Conservation (phyloP, 2,888 invertebrate genomes). For the Lochmaea capreae region DNA sequence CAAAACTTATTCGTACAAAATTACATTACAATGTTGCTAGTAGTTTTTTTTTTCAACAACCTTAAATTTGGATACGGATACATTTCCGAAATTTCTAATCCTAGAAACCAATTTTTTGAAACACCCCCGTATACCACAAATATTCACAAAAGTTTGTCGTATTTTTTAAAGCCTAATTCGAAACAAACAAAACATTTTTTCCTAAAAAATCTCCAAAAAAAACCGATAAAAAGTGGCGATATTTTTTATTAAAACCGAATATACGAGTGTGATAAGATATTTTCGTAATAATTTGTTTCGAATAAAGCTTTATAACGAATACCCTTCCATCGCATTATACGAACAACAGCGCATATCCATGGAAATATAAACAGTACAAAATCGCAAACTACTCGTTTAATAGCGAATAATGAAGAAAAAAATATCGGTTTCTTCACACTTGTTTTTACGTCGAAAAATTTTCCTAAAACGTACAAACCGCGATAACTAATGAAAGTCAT, state of each 20-base stretch:
- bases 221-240: background rate
- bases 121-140: background rate
- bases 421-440: conserved; percentile 4
- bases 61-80: no score
- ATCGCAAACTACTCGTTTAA: conserved; percentile 20
- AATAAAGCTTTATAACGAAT: background rate
- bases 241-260: background rate
- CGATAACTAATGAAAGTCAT: background rate
- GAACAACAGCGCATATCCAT: background rate
- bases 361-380: conserved; percentile 35
- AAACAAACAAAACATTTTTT: background rate
- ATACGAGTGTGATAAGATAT: no score
- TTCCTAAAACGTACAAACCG: background rate
- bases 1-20: no score
- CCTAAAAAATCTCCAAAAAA: background rate
- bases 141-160: conserved; percentile 12
- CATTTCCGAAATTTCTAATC: no score
- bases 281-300: background rate
- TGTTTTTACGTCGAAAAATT: background rate
- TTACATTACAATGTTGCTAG: no score
- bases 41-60: no score
- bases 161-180: background rate
- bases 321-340: background rate
- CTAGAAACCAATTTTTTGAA: no score
- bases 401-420: background rate